phyloP scores from a whole-genome alignment of 2,888 invertebrate genomes.

The Xestobium rufovillosum region DNA sequence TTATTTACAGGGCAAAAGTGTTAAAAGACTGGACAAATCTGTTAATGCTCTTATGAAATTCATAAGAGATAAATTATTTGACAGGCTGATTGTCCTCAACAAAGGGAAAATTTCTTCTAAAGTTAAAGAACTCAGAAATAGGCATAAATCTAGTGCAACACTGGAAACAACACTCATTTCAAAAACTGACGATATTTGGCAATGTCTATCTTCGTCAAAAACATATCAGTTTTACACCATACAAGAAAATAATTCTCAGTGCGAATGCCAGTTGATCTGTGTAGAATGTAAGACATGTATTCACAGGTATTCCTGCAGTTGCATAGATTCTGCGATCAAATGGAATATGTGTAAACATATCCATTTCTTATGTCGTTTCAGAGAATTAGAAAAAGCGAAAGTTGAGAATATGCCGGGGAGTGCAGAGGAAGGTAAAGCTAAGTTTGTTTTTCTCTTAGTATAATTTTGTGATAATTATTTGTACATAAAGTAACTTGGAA shows the following conservation, averaged over 20 bases:
- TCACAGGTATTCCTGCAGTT: slow-evolving; percentile 18
- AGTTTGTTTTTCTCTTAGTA: no score
- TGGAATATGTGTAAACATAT: slow-evolving; percentile 13
- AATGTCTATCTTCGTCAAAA: slow-evolving; percentile 11
- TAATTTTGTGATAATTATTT: no score
- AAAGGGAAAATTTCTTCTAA: no score
- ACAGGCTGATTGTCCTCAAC: slow-evolving; percentile 16
- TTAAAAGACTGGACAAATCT: no score
- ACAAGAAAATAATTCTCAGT: slow-evolving; percentile 6
- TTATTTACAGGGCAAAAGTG: no score
- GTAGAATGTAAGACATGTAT: slow-evolving; percentile 15
- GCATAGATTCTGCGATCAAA: slow-evolving; percentile 15
- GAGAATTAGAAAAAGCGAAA: no score
- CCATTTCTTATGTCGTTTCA: no score
- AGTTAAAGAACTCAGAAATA: no score
- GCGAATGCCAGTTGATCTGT: slow-evolving; percentile 17
- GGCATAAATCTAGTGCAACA: slow-evolving; percentile 10
- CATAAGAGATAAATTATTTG: slow-evolving; percentile 24
- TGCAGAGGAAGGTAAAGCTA: no score
- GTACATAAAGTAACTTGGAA: no score
- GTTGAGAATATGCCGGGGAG: no score
- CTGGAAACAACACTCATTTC: slow-evolving; percentile 8
- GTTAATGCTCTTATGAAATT: slow-evolving; percentile 24
- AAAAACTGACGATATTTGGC: slow-evolving; percentile 12
- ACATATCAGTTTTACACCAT: slow-evolving; percentile 8